Evolutionary conservation across 2,113 vertebrate species (phyloP), one percentile per base, ranked within the genome.

Genomic region (Porphyrio hochstetteri): DNA sequence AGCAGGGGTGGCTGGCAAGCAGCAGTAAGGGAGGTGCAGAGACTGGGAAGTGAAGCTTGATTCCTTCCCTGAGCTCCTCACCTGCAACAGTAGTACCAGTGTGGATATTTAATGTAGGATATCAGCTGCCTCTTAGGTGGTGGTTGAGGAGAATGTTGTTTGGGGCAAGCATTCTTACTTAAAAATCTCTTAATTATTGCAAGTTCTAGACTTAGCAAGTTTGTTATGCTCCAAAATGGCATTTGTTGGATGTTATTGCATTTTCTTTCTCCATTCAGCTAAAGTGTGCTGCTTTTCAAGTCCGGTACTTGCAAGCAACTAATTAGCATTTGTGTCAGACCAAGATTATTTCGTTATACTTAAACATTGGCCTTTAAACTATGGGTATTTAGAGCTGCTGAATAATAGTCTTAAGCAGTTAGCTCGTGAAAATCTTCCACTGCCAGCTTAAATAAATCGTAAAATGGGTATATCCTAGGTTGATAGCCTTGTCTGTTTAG

Each of bases 271-370:
- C 55, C 52, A 64, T 83, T 85, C 71, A 86, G 69, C 67, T 64
- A 63, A 90, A 91, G 4, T 31, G 28, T 7, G 9, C 35, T 90
- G 64, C 53, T 67, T 81, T 88, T 83, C 35, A 89, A 89, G 70
- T 50, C 53, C 71, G 35, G 24, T 76, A 72, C 56, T 76, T 86
- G 52, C 52, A 93, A 81, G 53, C 84, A 91, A 84, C 35, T 86
- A 95, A 97, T 95, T 89, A 95, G 28, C 78, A 79, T 89, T 89
- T 91, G 61, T 89, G 69, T 65, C 89, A 92, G 89, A 82, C n/a
- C 67, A 82, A 77, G 46, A 28, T 90, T 80, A 71, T 31, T 93
- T 68, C 2, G 11, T 89, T 93, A 88, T 61, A 44, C 29, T 90
- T 91, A 79, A 91, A 92, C 7, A 9, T 5, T 95, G 70, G 69